Base-by-base conservation (phyloP, 2,113 vertebrate species). In the Amazona guildingii region DNA sequence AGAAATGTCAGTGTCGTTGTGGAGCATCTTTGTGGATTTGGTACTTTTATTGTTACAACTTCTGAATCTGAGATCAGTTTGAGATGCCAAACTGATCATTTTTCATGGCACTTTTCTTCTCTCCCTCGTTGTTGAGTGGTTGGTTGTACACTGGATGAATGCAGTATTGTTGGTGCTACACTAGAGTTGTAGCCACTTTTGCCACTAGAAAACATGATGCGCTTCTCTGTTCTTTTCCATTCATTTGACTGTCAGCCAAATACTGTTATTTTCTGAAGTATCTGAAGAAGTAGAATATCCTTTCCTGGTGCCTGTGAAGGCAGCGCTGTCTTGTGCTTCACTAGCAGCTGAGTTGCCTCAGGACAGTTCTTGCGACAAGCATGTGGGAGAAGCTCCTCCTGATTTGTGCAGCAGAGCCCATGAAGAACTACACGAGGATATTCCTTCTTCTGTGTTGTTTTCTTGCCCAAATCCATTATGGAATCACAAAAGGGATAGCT, bases 81-180 rank as follows among this genome's bases (percentile, higher is more conserved):
- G 5, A 63, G 37, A 20, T 61, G 44, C 51, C 80, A 27, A 46
- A 84, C 16, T 13, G 20, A 31, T 0, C 3, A 1, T 5, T 41
- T 73, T 37, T 75, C 2, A 0, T 62, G 39, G 14, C 10, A 7
- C 11, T 48, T 46, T 11, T 70, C 43, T 79, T 35, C 25, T 72
- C 17, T 43, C 17, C 48, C 10, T 1, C 0, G n/a, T 67, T 7
- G 1, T 16, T 37, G 46, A 17, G 46, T 57, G 43, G 41, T n/a
- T 27, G 46, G 41, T 37, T 27, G 46, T 59, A 17, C 17, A 4
- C 46, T 19, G n/a, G 29, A 25, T 48, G 35, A 21, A 11, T 31
- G 90, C 51, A 31, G 33, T n/a, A 24, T 20, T 39, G 20, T 17
- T 39, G 43, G 17, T 59, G 39, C 49, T 66, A 25, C 39, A 10